A percentile compares a stretch with the other conserved stretches of the same genome.
These are phyloP conservation scores for Zaprionus bogoriensis DNA, from an alignment of 2,888 invertebrate genomes.

Conservation along the genomic window DNA sequence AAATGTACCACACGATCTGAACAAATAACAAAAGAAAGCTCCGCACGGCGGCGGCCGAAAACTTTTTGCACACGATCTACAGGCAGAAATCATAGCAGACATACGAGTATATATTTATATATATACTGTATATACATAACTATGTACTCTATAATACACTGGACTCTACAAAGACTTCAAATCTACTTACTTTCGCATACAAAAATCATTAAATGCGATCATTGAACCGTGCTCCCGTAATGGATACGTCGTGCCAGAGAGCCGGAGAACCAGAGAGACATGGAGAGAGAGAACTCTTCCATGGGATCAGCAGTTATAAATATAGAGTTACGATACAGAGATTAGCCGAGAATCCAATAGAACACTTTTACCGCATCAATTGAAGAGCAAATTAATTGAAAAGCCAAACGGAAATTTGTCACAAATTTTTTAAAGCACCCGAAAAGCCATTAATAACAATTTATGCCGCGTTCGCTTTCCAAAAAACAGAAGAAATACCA, in stretches of 20 bases:
- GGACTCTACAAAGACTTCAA: slow-evolving; percentile 59
- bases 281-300: slow-evolving; percentile 1
- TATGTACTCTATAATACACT: slow-evolving; percentile 16
- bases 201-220: slow-evolving; percentile 77
- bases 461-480: slow-evolving; percentile 27
- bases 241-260: slow-evolving; percentile 21
- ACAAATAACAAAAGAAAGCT: slow-evolving; percentile 72
- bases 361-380: slow-evolving; percentile 32
- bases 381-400: slow-evolving; percentile 60
- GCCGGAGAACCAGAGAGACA: background rate
- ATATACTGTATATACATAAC: slow-evolving; percentile 1
- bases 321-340: slow-evolving; percentile 56
- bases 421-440: slow-evolving; percentile 48
- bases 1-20: slow-evolving; percentile 51
- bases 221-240: slow-evolving; percentile 63
- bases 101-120: no score
- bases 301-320: slow-evolving; percentile 63
- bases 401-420: slow-evolving; percentile 61
- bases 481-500: slow-evolving; percentile 30
- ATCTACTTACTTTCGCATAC: slow-evolving; percentile 78
- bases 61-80: slow-evolving; percentile 50
- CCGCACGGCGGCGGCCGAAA: slow-evolving; percentile 61
- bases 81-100: slow-evolving; percentile 6
- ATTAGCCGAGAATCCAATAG: slow-evolving; percentile 47
- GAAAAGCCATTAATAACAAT: slow-evolving; percentile 67